Evolutionary conservation across 2,113 vertebrate species (phyloP).

Genomic region (Nycticebus coucang): DNA sequence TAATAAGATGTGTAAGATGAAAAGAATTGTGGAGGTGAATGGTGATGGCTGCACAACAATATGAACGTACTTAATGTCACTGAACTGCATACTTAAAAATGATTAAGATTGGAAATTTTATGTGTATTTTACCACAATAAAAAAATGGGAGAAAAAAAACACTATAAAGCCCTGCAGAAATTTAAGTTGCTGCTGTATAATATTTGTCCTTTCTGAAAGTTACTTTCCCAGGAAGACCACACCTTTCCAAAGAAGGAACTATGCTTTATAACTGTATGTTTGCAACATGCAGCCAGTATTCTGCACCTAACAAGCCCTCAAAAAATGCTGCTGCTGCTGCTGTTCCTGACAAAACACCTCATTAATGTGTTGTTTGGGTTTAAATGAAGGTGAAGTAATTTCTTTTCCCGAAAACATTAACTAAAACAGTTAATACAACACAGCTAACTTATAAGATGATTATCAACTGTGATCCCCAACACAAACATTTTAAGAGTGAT

Average conservation of each 20-base stretch:
- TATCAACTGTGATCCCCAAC: not conserved
- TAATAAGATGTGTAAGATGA: not conserved
- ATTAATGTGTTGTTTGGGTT: not conserved
- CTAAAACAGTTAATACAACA: constrained; percentile 21
- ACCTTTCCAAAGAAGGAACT: not conserved
- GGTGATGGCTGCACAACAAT: not conserved
- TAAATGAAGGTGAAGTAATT: constrained; percentile 14
- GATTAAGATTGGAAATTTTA: not conserved
- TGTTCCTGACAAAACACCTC: constrained; percentile 25
- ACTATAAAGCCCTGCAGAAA: not conserved
- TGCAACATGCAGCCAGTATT: not conserved
- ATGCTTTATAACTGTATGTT: not conserved
- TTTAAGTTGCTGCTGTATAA: not conserved
- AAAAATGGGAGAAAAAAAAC: not conserved
- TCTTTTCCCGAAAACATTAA: constrained; percentile 46
- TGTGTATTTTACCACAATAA: not conserved
- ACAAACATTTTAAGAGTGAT: constrained; percentile 19
- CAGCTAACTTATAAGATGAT: not conserved
- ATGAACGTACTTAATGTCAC: not conserved
- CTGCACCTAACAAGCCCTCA: not conserved
- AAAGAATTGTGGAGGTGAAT: not conserved
- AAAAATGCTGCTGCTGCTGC: not conserved
- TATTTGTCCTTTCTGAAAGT: not conserved
- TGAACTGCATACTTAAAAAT: not conserved
- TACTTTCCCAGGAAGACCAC: not conserved